Evolutionary conservation across 2,797 vertebrate species (phyloP), one percentile per base, ranked within the genome.

Genomic region (Toxotes lorentzi): DNA sequence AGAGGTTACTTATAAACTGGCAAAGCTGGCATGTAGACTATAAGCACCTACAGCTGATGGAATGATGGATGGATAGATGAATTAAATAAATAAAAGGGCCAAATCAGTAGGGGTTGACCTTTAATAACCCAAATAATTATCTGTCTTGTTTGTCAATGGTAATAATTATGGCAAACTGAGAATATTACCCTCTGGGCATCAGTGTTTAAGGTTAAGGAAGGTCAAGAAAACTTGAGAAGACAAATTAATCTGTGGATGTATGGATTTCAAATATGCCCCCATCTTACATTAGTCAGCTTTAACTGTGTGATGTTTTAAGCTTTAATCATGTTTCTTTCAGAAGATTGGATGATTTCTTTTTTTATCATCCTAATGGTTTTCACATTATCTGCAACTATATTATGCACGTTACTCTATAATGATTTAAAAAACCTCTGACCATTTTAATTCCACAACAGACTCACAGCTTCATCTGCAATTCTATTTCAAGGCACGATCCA

Each of bases 221-320:
- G n/a, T n/a, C n/a, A n/a, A n/a, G n/a, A n/a, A n/a, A n/a, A n/a
- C n/a, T n/a, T n/a, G n/a, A n/a, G n/a, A n/a, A n/a, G n/a, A n/a
- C n/a, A n/a, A n/a, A n/a, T n/a, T n/a, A 85, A 86, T 89, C 73
- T 79, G 9, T 35, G 51, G 62, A 83, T 61, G 63, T 30, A 83
- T 53, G 14, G 57, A 73, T 85, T 87, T 68, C 61, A 86, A 78
- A 86, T 12, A 60, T 30, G 76, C 13, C 62, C 27, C 47, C 17
- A 58, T 73, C 85, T 84, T 73, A 77, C 81, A 74, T 88, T 45
- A 66, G 66, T 84, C 70, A 76, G 73, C 66, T 69, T 62, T 32
- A 45, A 38, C 70, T 34, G 5, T 53, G 14, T 23, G 27, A 38
- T 27, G 16, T 68, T 51, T 76, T 13, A 50, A 50, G 7, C n/a